These are phyloP conservation scores for Sminthopsis crassicaudata DNA, from an alignment of 2,113 vertebrate genomes.

Conservation along the genomic window DNA sequence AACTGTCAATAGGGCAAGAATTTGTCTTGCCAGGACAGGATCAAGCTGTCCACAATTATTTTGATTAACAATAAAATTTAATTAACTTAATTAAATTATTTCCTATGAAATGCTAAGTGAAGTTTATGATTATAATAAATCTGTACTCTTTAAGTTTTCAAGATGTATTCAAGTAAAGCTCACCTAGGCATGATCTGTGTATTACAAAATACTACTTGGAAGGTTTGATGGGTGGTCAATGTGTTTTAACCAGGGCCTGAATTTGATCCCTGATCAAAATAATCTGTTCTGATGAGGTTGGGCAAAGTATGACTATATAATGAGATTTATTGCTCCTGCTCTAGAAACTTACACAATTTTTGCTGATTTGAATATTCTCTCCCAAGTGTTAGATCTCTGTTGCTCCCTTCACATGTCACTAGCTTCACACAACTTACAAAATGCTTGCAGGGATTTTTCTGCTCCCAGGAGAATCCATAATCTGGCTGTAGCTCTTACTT, in stretches of 20 bases:
- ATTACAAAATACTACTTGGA: constrained; percentile 30
- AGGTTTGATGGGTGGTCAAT: not conserved
- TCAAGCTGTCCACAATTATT: constrained; percentile 61
- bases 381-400: constrained; percentile 3
- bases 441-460: constrained; percentile 24
- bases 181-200: not conserved
- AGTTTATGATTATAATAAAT: constrained; percentile 59
- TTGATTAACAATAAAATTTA: constrained; percentile 35
- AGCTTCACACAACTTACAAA: constrained; percentile 6
- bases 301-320: constrained; percentile 12
- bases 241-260: not conserved
- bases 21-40: constrained; percentile 46
- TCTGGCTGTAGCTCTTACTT: constrained; percentile 18
- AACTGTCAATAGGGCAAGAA: constrained; percentile 52
- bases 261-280: constrained; percentile 33
- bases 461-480: not conserved
- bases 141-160: constrained; percentile 38
- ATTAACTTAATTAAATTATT: constrained; percentile 3
- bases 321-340: constrained; percentile 5
- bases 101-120: constrained; percentile 67
- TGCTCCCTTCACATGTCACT: constrained; percentile 15
- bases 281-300: not conserved
- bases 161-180: constrained; percentile 46
- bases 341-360: constrained; percentile 15
- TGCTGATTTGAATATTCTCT: constrained; percentile 41